Percentiles rank a stretch among this genome's conserved stretches.
These are phyloP conservation scores for Lamproptera curius DNA, from an alignment of 2,888 invertebrate species.

Conservation along the genomic window DNA sequence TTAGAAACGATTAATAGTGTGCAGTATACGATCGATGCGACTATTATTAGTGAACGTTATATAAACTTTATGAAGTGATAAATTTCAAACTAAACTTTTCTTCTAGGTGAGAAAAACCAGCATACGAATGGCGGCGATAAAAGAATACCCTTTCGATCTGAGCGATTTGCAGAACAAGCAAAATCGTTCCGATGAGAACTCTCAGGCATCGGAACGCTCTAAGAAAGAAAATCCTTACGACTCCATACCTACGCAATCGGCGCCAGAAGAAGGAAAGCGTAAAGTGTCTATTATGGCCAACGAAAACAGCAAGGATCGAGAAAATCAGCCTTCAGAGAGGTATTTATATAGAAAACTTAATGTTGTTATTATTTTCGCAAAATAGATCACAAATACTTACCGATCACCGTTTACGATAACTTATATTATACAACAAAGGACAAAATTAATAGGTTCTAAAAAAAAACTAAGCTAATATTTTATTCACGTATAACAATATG, in stretches of 20 bases:
- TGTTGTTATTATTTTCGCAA: too few relatives aligned
- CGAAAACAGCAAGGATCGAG: constrained; percentile 77
- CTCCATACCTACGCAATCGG: constrained; percentile 21
- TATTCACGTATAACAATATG: too few relatives aligned
- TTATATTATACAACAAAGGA: too few relatives aligned
- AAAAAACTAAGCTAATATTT: too few relatives aligned
- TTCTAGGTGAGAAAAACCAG: constrained; percentile 72
- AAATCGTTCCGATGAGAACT: constrained; percentile 32
- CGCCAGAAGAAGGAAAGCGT: constrained; percentile 66
- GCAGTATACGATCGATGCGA: too few relatives aligned
- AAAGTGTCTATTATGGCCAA: constrained; percentile 82
- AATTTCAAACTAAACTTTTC: neutral
- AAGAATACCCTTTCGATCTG: constrained; percentile 72
- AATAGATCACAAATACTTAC: too few relatives aligned
- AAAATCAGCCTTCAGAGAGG: constrained; percentile 82
- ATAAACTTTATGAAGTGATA: neutral
- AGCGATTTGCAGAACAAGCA: constrained; percentile 60
- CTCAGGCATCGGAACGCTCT: constrained; percentile 22
- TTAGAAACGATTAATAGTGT: neutral
- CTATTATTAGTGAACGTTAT: neutral
- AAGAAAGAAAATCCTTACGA: neutral
- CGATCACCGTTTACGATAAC: too few relatives aligned
- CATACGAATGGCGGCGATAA: constrained; percentile 73
- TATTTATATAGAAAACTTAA: constrained; percentile 34
- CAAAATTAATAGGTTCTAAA: too few relatives aligned